These are phyloP conservation scores for Centropyge bicolor DNA, from an alignment of 2,797 vertebrate species.

Conservation along the genomic window DNA sequence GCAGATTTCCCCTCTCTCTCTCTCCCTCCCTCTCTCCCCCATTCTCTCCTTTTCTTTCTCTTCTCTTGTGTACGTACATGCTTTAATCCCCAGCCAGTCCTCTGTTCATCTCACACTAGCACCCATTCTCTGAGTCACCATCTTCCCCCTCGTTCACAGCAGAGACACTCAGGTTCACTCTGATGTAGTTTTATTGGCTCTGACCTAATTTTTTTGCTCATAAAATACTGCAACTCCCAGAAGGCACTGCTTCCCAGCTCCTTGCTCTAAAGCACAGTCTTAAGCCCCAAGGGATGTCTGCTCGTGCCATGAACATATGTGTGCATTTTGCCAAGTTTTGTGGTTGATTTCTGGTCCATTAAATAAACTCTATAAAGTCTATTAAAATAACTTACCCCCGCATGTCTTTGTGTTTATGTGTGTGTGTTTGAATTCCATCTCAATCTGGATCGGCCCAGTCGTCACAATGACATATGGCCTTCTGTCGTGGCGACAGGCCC, in stretches of 20 bases:
- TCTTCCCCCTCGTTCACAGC: slow-evolving; percentile 38
- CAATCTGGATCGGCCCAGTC: slow-evolving; percentile 48
- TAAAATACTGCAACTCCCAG: slow-evolving; percentile 71
- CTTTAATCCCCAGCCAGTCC: slow-evolving; percentile 38
- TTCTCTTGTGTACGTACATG: slow-evolving; percentile 5
- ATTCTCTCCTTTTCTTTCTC: neutral
- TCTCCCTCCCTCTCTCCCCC: neutral
- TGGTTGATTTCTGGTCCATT: slow-evolving; percentile 21
- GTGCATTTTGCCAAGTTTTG: slow-evolving; percentile 18
- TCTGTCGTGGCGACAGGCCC: slow-evolving; percentile 57
- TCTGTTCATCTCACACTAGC: slow-evolving; percentile 46
- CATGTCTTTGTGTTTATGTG: neutral
- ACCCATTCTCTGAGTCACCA: slow-evolving; percentile 48
- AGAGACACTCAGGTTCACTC: slow-evolving; percentile 55
- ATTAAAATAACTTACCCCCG: slow-evolving; percentile 18
- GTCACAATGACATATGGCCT: slow-evolving; percentile 71
- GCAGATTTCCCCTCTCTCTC: neutral
- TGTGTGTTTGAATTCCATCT: slow-evolving; percentile 51
- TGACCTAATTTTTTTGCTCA: slow-evolving; percentile 74
- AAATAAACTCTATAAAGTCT: slow-evolving; percentile 26
- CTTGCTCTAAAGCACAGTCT: slow-evolving; percentile 42
- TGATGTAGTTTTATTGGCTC: slow-evolving; percentile 55
- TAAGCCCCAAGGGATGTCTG: slow-evolving; percentile 14
- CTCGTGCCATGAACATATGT: slow-evolving; percentile 6
- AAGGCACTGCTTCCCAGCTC: slow-evolving; percentile 58